Evolutionary conservation across 1,140 invertebrate species (phyloP).

Genomic region (Cyphomyrmex costatus): DNA sequence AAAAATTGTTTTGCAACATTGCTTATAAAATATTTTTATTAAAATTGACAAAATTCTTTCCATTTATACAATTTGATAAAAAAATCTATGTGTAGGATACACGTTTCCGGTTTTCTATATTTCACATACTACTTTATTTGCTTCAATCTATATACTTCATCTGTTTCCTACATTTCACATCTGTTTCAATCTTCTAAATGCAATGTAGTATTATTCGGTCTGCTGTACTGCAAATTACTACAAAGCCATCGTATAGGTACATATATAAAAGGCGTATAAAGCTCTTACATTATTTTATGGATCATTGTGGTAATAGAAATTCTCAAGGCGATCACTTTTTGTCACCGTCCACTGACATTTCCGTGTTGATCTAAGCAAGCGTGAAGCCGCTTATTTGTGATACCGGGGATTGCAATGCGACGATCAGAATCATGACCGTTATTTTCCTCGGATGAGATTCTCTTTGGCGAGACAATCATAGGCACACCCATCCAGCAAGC

Average conservation of each 20-base stretch:
- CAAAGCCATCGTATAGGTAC: not conserved
- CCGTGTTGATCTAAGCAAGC: conserved; percentile 28
- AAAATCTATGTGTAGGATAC: not conserved
- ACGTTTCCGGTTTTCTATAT: not conserved
- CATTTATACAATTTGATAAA: not conserved
- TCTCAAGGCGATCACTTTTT: conserved; percentile 3
- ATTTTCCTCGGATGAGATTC: conserved; percentile 29
- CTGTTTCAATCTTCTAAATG: not conserved
- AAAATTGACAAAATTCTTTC: too few species aligned
- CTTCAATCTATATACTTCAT: not conserved
- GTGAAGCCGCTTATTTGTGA: conserved; percentile 24
- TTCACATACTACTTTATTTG: not conserved
- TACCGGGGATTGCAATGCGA: conserved; percentile 15
- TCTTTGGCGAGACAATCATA: conserved; percentile 29
- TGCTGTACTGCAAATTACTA: not conserved
- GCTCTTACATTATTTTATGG: conserved; percentile 8
- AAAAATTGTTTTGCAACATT: too few species aligned
- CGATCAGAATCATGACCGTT: conserved; percentile 24
- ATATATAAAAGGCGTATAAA: not conserved
- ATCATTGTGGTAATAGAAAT: not conserved
- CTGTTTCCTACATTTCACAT: not conserved
- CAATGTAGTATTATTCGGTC: not conserved
- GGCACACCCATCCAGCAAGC: conserved; percentile 30
- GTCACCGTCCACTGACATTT: conserved; percentile 19
- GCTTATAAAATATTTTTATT: too few species aligned